Base-by-base conservation (phyloP, 2,113 vertebrate genomes). In the Furnarius figulus region DNA sequence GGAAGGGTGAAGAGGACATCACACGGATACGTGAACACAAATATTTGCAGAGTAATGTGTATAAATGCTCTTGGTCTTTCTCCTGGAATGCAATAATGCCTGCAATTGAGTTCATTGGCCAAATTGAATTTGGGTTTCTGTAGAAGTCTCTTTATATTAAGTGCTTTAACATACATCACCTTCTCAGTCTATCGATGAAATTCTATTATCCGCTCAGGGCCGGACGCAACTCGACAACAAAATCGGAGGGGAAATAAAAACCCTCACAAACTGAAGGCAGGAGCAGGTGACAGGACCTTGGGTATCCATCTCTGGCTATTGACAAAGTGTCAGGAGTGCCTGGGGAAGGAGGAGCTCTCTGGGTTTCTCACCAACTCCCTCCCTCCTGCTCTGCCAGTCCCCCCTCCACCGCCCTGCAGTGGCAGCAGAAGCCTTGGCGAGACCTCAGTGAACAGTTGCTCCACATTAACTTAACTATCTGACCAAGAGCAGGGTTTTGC, bases 51-150 rank as follows among this genome's bases (percentile, higher is more conserved):
- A 91, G 90, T 85, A 84, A 97, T 53, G 66, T 33, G 90, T 96
- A 95, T 73, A 76, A 92, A 96, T 89, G 95, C 65, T 42, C 89
- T 93, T 59, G 93, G 73, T 24, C 73, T 73, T 89, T 93, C 96
- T 97, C 94, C 96, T 95, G 97, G 96, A 97, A 97, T 76, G 59
- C 87, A 88, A 90, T 95, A 92, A 92, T 89, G 95, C 95, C 44
- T 77, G 94, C 97, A 97, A 97, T 98, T 86, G 97, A 98, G 97
- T 98, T 97, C 97, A 97, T 96, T 92, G 97, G 96, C 92, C 96
- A 98, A 97, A 98, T 98, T 97, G 81, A 93, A 97, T 98, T 95
- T 96, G 96, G 96, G 90, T 95, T 96, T 78, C 97, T 95, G 96
- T 72, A 93, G 94, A 96, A 97, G 96, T 96, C 96, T 95, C 96